A percentile compares a stretch with the other conserved stretches of the same genome.
phyloP scores from a whole-genome alignment of 2,113 vertebrate species.

The Cavia porcellus region DNA sequence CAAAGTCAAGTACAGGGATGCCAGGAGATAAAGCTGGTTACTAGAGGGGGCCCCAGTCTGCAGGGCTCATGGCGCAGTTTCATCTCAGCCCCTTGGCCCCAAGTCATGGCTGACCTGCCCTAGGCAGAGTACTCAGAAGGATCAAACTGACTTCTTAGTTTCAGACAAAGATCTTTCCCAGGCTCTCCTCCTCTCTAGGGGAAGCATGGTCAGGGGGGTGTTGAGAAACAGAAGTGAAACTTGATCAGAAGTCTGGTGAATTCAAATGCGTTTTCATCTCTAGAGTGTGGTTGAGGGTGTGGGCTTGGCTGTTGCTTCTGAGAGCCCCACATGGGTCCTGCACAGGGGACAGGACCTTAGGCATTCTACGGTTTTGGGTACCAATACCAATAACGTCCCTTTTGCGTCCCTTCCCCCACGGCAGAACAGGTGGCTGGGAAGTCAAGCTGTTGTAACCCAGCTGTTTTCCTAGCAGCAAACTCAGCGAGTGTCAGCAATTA shows the following conservation, averaged over 20 bases:
- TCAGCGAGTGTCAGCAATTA: background rate
- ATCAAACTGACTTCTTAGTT: constrained; percentile 19
- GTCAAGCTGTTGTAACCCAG: constrained; percentile 24
- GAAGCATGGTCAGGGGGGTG: background rate
- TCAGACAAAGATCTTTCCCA: constrained; percentile 13
- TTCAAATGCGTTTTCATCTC: background rate
- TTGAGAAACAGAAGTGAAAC: constrained; percentile 67
- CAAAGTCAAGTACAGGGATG: background rate
- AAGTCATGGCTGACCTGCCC: background rate
- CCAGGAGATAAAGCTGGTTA: background rate
- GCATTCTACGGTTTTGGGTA: background rate
- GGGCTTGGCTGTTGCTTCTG: background rate
- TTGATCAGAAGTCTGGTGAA: background rate
- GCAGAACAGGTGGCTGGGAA: constrained; percentile 6
- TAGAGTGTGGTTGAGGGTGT: background rate
- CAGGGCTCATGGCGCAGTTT: background rate
- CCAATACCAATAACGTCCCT: background rate
- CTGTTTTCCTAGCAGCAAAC: background rate
- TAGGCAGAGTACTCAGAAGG: background rate
- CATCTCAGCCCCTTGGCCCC: background rate
- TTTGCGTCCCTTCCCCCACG: fast-evolving
- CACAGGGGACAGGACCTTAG: background rate
- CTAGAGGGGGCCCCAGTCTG: background rate
- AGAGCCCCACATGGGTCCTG: background rate
- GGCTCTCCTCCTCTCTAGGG: background rate